A percentile compares a stretch with the other conserved stretches of the same genome.
phyloP scores from a whole-genome alignment of 2,113 vertebrate species.

The Oryzias curvinotus region DNA sequence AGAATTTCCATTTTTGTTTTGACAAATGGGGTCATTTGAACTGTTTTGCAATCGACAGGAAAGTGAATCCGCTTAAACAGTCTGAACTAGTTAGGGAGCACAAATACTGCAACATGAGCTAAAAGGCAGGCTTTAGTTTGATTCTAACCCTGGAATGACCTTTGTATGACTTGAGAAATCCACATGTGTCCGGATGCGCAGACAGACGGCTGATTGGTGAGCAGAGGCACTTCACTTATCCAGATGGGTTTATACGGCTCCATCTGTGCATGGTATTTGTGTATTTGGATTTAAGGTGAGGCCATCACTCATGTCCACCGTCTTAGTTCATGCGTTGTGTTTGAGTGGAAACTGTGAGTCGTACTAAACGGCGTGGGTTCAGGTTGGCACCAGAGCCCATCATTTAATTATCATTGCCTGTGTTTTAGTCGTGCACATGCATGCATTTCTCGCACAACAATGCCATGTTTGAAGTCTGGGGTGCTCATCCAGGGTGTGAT shows the following conservation, averaged over 20 bases:
- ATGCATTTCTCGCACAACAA: neutral
- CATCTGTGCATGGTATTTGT: conserved; percentile 12
- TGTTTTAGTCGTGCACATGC: neutral
- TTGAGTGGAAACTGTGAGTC: conserved; percentile 43
- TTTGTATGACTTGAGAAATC: neutral
- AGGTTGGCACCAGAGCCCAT: neutral
- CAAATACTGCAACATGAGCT: too few relatives aligned
- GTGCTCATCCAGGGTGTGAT: too few relatives aligned
- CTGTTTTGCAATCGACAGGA: too few relatives aligned
- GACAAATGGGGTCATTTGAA: too few relatives aligned
- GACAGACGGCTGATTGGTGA: conserved; percentile 1
- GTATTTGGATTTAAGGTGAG: neutral
- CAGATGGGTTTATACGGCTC: conserved; percentile 11
- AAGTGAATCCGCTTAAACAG: too few relatives aligned
- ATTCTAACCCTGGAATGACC: too few relatives aligned
- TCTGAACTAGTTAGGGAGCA: too few relatives aligned
- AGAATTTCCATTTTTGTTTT: too few relatives aligned
- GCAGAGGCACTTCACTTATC: neutral
- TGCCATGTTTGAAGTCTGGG: neutral
- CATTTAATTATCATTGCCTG: neutral
- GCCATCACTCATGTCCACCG: neutral
- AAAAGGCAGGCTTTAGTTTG: neutral
- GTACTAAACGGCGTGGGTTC: conserved; percentile 5
- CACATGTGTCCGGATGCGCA: conserved; percentile 1
- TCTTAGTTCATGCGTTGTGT: neutral